Conservation (phyloP, 2,888 invertebrate genomes). For the Pogonocherus hispidulus region DNA sequence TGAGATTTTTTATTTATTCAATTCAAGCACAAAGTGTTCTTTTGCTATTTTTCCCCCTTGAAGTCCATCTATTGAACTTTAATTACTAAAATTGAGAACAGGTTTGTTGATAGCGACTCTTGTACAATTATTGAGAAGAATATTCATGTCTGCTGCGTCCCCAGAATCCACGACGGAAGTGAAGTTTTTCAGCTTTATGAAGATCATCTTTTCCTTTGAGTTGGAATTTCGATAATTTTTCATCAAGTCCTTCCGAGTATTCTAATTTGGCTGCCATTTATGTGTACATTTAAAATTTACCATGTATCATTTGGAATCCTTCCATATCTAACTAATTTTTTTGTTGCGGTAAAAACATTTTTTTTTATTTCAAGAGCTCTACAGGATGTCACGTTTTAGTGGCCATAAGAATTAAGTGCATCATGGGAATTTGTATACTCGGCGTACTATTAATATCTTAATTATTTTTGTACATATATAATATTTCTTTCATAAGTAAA, state of each 20-base stretch:
- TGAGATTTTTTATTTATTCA: conserved; percentile 13
- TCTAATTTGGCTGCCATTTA: not conserved
- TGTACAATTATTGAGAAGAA: too few relatives aligned
- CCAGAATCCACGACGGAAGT: conserved; percentile 2
- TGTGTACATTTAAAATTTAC: not conserved
- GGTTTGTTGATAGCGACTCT: not conserved
- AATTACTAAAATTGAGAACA: not conserved
- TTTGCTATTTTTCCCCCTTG: not conserved
- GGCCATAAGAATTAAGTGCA: not conserved
- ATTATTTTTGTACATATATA: conserved; percentile 14
- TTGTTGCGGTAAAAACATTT: not conserved
- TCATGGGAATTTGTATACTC: not conserved
- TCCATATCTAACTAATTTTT: not conserved
- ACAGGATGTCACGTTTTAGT: conserved; percentile 12
- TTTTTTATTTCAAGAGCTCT: not conserved
- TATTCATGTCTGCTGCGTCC: too few relatives aligned
- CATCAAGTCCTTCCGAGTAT: too few relatives aligned
- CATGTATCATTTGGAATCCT: not conserved
- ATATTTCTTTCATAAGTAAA: conserved; percentile 15
- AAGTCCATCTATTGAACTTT: not conserved
- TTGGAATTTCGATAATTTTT: not conserved
- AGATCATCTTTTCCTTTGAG: not conserved
- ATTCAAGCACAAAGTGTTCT: not conserved
- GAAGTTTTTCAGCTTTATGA: not conserved
- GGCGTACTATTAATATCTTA: not conserved